These are phyloP conservation scores for Manis pentadactyla DNA, from an alignment of 2,797 vertebrate species.

Conservation along the genomic window DNA sequence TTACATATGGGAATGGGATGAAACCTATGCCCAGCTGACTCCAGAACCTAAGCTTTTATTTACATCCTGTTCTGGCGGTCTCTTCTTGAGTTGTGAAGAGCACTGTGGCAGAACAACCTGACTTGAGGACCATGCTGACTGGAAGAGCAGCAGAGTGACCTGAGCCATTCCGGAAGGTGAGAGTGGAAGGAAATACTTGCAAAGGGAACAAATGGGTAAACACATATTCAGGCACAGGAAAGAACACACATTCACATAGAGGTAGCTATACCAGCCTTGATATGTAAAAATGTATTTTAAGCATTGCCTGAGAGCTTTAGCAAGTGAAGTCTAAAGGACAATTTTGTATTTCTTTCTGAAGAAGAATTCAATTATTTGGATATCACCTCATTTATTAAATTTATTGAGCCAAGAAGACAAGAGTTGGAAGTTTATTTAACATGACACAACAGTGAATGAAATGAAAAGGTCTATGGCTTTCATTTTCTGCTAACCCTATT, in stretches of 20 bases:
- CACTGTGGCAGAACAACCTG: fast-evolving
- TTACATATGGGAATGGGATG: background rate
- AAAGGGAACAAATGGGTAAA: background rate
- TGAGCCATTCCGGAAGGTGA: background rate
- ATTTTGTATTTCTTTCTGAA: background rate
- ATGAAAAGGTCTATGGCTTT: background rate
- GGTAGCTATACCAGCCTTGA: background rate
- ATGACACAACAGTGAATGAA: background rate
- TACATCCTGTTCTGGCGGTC: fast-evolving
- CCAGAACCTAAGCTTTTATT: background rate
- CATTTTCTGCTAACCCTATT: background rate
- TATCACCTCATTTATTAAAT: background rate
- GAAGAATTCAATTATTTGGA: background rate
- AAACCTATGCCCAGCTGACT: background rate
- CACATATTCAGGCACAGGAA: background rate
- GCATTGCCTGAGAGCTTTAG: background rate
- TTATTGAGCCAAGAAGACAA: conserved; percentile 7
- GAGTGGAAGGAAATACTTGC: background rate
- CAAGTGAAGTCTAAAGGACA: background rate
- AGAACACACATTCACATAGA: background rate
- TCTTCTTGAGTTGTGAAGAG: background rate
- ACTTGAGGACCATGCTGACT: background rate
- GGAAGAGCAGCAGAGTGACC: background rate
- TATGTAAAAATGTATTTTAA: background rate
- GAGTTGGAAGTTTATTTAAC: background rate